Conservation (phyloP, 2,888 invertebrate species). For the Gnatocerus cornutus region DNA sequence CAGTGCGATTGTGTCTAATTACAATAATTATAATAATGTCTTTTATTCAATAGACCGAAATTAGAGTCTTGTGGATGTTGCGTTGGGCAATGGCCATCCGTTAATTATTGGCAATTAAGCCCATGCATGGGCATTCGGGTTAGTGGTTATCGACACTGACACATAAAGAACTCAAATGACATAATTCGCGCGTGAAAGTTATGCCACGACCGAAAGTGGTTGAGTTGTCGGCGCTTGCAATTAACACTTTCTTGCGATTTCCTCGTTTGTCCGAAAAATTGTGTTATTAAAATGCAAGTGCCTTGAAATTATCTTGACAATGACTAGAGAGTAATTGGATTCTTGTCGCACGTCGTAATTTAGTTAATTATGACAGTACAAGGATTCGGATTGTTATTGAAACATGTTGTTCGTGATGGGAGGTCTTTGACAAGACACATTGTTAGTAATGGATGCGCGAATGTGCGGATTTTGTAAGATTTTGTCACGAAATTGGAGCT, state of each 20-base stretch:
- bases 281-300: slow-evolving; percentile 8
- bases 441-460: slow-evolving; percentile 14
- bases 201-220: slow-evolving; percentile 8
- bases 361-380: slow-evolving; percentile 15
- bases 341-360: slow-evolving; percentile 19
- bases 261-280: slow-evolving; percentile 3
- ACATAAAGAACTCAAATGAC: slow-evolving; percentile 11
- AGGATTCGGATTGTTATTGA: slow-evolving; percentile 1
- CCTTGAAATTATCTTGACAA: slow-evolving; percentile 19
- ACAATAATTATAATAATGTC: too few species aligned
- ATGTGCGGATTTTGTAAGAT: slow-evolving; percentile 12
- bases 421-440: slow-evolving; percentile 13
- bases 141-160: slow-evolving; percentile 13
- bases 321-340: slow-evolving; percentile 15
- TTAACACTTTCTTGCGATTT: slow-evolving; percentile 33
- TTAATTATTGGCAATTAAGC: slow-evolving; percentile 3
- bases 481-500: slow-evolving; percentile 21
- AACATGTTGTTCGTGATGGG: slow-evolving; percentile 5
- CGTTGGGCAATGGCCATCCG: not conserved
- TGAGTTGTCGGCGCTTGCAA: slow-evolving; percentile 17
- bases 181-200: slow-evolving; percentile 20
- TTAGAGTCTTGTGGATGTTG: not conserved
- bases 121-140: slow-evolving; percentile 3
- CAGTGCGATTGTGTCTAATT: not conserved
- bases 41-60: too few species aligned